Evolutionary conservation across 2,797 vertebrate species (phyloP), one percentile per base, ranked within the genome.

Genomic region (Chanos chanos): DNA sequence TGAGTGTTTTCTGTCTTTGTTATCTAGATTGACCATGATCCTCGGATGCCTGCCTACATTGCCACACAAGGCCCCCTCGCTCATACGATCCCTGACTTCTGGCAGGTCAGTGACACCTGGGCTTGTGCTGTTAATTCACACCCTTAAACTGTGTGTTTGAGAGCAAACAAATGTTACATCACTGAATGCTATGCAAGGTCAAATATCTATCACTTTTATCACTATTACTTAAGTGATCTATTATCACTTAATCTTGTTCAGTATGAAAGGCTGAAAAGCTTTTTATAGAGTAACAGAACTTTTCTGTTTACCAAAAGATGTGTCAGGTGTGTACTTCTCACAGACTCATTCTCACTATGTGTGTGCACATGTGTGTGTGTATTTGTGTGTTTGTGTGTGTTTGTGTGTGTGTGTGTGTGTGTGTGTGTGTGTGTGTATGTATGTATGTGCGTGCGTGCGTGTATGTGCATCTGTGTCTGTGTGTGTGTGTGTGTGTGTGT

Each of bases 61-160:
- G 96, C 96, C 61, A 97, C 97, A 0, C 97, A 99, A 80, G 96
- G 96, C 28, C 96, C 97, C 0, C 81, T 95, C 76, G 82, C 96
- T 19, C 95, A 98, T 74, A 98, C 97, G 27, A 93, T 99, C 0
- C 86, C 93, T 31, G 96, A 99, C 85, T 99, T 99, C 89, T 99
- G 97, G 97, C 97, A 99, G 93, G 96, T 96, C 64, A 70, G 87
- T 76, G 24, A 56, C 49, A 61, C 58, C 45, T 48, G 59, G 57
- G 53, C 44, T 9, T 45, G 56, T 16, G 52, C 25, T 34, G 44
- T 10, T n/a, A 3, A 8, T 3, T 33, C 34, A 33, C 2, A 1
- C 12, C 13, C 4, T 1, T 12, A n/a, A 13, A 6, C 15, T 12
- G 34, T n/a, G n/a, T n/a, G n/a, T n/a, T n/a, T n/a, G n/a, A n/a